phyloP scores from a whole-genome alignment of 1,140 invertebrate genomes.

The Brachionus manjavacas region DNA sequence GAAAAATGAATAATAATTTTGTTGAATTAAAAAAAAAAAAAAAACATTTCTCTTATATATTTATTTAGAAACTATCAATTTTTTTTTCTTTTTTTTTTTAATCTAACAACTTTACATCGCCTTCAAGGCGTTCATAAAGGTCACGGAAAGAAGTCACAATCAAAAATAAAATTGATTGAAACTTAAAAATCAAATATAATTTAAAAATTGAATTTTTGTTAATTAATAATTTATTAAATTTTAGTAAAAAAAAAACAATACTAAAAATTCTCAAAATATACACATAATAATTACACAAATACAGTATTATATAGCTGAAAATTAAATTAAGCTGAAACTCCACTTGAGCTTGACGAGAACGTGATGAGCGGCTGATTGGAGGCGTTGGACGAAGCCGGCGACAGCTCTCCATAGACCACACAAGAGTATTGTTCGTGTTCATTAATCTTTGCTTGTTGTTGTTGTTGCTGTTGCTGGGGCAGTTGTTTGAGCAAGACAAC shows the following conservation, averaged over 20 bases:
- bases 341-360: slow-evolving; percentile 3
- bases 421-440: slow-evolving; percentile 18
- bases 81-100: no score
- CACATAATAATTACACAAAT: not conserved
- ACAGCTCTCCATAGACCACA: slow-evolving; percentile 17
- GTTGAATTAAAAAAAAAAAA: no score
- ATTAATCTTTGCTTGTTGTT: not conserved
- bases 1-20: no score
- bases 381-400: not conserved
- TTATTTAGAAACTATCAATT: no score
- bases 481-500: slow-evolving; percentile 12
- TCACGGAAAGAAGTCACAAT: no score
- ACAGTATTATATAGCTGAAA: no score
- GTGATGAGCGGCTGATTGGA: slow-evolving; percentile 18
- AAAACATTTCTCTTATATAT: no score
- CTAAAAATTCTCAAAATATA: not conserved
- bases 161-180: no score
- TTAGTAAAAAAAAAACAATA: not conserved
- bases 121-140: no score
- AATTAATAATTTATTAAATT: not conserved
- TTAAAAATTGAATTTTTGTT: no score
- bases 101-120: no score
- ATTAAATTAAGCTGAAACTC: not conserved
- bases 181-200: no score
- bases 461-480: not conserved